phyloP scores from a whole-genome alignment of 2,797 vertebrate genomes.

The Glyptemys insculpta region DNA sequence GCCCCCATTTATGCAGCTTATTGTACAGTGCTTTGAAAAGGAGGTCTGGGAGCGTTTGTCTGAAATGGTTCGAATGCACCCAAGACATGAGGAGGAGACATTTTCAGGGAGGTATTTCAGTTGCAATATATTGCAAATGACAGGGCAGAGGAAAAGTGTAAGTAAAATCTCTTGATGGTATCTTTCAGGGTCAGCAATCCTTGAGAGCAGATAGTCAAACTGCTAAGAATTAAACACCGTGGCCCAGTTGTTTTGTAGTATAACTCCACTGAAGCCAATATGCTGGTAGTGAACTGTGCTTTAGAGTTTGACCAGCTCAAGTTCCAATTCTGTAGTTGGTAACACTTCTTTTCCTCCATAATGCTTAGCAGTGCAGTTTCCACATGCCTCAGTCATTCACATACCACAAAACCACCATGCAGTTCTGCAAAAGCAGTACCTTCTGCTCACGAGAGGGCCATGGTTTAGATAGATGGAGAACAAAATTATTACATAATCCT shows the following conservation, averaged over 20 bases:
- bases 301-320: slow-evolving; percentile 22
- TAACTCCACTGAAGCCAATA: neutral
- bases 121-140: neutral
- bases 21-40: neutral
- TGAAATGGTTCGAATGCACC: neutral
- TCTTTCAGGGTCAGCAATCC: slow-evolving; percentile 19
- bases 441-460: slow-evolving; percentile 25
- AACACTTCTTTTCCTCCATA: slow-evolving; percentile 38
- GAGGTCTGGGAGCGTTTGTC: neutral
- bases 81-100: neutral
- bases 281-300: slow-evolving; percentile 52
- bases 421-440: slow-evolving; percentile 42
- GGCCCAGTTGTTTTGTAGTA: slow-evolving; percentile 42
- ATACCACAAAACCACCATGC: slow-evolving; percentile 48
- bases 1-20: rapidly evolving
- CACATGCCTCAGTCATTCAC: neutral
- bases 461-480: slow-evolving; percentile 13
- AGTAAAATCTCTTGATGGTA: neutral
- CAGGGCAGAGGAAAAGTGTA: neutral
- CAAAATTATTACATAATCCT: neutral
- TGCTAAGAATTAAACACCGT: slow-evolving; percentile 35
- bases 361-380: slow-evolving; percentile 22
- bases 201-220: slow-evolving; percentile 35
- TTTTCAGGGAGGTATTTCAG: slow-evolving; percentile 18
- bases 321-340: slow-evolving; percentile 25